These are phyloP conservation scores for Epicauta chinensis DNA, from an alignment of 1,140 invertebrate species.

Conservation along the genomic window DNA sequence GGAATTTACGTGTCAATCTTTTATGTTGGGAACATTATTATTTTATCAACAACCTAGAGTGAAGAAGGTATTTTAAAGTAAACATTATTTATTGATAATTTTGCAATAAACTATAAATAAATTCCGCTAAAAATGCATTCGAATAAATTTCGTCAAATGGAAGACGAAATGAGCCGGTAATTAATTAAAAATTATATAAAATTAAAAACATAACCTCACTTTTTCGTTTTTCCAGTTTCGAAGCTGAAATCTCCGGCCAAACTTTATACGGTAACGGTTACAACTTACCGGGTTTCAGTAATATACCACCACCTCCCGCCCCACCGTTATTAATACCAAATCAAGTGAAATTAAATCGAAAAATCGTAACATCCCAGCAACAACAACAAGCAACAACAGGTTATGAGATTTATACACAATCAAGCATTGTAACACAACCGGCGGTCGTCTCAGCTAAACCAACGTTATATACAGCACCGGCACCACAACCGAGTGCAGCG, in stretches of 20 bases:
- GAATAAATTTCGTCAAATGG: conserved; percentile 48
- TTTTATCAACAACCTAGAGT: no score
- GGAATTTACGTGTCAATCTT: no score
- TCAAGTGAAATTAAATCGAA: conserved; percentile 49
- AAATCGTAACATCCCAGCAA: background rate
- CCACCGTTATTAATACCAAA: conserved; percentile 53
- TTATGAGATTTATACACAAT: conserved; percentile 28
- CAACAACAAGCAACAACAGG: conserved; percentile 11
- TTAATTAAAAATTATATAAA: conserved; percentile 18
- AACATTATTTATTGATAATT: no score
- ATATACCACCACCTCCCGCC: conserved; percentile 48
- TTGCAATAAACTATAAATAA: no score
- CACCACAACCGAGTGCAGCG: conserved; percentile 42
- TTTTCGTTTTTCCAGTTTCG: conserved; percentile 55
- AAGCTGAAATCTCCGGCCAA: conserved; percentile 77
- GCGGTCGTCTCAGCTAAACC: conserved; percentile 57
- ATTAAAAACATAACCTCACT: conserved; percentile 10
- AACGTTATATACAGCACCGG: conserved; percentile 52
- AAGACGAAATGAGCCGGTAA: conserved; percentile 79
- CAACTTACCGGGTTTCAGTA: conserved; percentile 42
- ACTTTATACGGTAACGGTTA: conserved; percentile 51
- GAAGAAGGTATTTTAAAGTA: no score
- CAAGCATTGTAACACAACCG: conserved; percentile 48
- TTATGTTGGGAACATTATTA: no score
- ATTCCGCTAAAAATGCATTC: no score